These are phyloP conservation scores for Heteromyza rotundicornis DNA, from an alignment of 2,888 invertebrate species.

Conservation along the genomic window DNA sequence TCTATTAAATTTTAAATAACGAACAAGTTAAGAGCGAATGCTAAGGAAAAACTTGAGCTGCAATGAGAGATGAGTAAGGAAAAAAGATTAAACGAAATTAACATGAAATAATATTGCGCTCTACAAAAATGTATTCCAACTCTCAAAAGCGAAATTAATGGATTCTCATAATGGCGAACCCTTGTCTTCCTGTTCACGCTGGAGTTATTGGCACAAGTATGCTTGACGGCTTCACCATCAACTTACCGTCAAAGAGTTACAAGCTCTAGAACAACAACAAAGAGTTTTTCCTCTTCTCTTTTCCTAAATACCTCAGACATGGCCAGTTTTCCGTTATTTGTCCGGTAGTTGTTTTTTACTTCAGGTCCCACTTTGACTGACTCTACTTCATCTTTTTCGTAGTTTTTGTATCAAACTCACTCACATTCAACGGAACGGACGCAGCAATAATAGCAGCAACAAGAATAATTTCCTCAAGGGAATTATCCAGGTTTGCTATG, in stretches of 20 bases:
- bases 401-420: not conserved
- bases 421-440: conserved; percentile 3
- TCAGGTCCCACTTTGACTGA: not conserved
- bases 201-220: conserved; percentile 37
- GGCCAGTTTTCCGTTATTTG: not conserved
- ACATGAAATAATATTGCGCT: too few relatives aligned
- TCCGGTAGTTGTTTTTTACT: not conserved
- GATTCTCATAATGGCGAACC: too few relatives aligned
- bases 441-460: conserved; percentile 43
- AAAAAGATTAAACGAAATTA: too few relatives aligned
- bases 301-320: not conserved
- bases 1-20: too few relatives aligned
- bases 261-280: conserved; percentile 13
- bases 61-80: too few relatives aligned
- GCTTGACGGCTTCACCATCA: conserved; percentile 46
- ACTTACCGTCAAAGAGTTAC: conserved; percentile 37
- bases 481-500: conserved; percentile 53
- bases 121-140: too few relatives aligned
- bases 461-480: conserved; percentile 48
- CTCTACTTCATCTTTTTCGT: conserved; percentile 6
- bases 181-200: too few relatives aligned
- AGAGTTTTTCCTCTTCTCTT: not conserved
- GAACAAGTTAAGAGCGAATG: too few relatives aligned
- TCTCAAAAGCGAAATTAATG: too few relatives aligned
- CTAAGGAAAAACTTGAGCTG: too few relatives aligned